These are phyloP conservation scores for Micrasema longulum DNA, from an alignment of 1,140 invertebrate genomes.

Conservation along the genomic window DNA sequence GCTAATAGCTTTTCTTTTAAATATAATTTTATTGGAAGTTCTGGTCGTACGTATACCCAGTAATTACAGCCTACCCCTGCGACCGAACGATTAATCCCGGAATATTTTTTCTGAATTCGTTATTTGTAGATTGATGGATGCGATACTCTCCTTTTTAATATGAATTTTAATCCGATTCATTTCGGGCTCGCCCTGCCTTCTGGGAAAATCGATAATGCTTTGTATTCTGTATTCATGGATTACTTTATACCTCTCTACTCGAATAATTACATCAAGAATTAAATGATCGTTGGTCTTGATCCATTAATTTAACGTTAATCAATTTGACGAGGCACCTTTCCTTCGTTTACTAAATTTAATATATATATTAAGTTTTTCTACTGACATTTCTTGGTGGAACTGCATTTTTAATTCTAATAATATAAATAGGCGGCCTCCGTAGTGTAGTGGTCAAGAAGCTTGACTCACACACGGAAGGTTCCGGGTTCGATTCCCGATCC, in stretches of 20 bases:
- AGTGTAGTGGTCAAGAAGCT: no score
- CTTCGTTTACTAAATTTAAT: no score
- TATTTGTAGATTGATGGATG: slow-evolving; percentile 55
- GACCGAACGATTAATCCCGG: slow-evolving; percentile 50
- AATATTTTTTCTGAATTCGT: slow-evolving; percentile 55
- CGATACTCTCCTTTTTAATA: slow-evolving; percentile 49
- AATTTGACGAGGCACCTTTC: no score
- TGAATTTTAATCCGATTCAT: slow-evolving; percentile 46
- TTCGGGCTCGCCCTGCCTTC: slow-evolving; percentile 33
- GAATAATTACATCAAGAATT: slow-evolving; percentile 9
- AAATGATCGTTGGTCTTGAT: background rate
- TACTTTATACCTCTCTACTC: slow-evolving; percentile 3
- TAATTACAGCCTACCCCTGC: slow-evolving; percentile 51
- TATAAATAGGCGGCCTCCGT: no score
- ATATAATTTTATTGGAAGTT: slow-evolving; percentile 54
- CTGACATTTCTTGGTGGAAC: no score
- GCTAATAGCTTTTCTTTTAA: slow-evolving; percentile 56
- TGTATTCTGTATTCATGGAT: slow-evolving; percentile 25
- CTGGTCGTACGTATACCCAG: slow-evolving; percentile 42
- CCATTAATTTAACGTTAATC: no score
- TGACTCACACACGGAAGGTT: no score
- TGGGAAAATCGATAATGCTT: slow-evolving; percentile 29
- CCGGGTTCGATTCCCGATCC: no score
- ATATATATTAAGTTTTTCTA: no score
- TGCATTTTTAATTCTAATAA: no score